A percentile compares a stretch with the other conserved stretches of the same genome.
Evolutionary conservation across 2,797 vertebrate species (phyloP).

Genomic region (Liasis olivaceus): DNA sequence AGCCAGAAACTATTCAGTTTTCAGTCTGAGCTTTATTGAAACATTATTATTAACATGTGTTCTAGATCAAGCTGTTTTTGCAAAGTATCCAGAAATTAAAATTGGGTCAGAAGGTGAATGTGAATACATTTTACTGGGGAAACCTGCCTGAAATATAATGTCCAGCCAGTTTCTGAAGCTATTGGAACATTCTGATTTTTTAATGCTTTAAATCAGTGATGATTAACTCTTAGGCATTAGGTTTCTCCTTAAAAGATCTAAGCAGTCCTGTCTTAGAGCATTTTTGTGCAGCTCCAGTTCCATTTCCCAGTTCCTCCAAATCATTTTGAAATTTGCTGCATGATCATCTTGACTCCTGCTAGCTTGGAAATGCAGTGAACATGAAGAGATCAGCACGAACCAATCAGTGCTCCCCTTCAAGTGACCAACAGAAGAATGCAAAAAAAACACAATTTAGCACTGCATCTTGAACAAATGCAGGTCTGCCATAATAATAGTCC

Average conservation of each 20-base stretch:
- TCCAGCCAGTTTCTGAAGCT: neutral
- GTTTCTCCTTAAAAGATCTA: neutral
- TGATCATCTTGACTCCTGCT: neutral
- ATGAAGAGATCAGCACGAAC: neutral
- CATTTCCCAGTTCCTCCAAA: neutral
- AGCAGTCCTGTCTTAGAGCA: neutral
- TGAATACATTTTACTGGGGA: neutral
- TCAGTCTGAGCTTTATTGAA: neutral
- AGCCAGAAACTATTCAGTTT: neutral
- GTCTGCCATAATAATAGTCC: neutral
- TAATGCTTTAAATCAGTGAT: neutral
- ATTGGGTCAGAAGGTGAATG: neutral
- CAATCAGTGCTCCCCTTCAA: neutral
- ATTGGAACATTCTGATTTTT: neutral
- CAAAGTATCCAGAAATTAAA: neutral
- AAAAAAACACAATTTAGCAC: neutral
- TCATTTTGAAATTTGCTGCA: neutral
- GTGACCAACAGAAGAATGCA: neutral
- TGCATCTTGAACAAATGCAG: neutral
- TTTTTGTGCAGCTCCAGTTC: neutral
- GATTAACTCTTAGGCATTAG: neutral
- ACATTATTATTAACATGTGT: neutral
- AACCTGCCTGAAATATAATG: neutral
- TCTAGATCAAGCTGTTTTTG: neutral
- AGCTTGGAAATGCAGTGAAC: neutral